Percentiles rank a stretch among this genome's conserved stretches.
Conservation (phyloP, 2,888 invertebrate genomes). For the Parnassius orleans region DNA sequence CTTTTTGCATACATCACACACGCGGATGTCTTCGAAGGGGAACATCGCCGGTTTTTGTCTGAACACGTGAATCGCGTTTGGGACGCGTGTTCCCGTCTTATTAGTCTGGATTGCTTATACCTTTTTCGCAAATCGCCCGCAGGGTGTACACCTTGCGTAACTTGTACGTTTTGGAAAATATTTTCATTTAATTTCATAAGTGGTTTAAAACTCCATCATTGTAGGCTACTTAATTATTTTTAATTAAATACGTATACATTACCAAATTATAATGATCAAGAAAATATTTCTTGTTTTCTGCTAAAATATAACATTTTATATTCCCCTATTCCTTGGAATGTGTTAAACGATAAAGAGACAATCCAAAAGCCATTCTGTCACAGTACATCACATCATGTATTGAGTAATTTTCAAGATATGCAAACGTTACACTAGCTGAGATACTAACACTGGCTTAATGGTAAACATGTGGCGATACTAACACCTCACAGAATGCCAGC, state of each 20-base stretch:
- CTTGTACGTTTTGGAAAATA: constrained; percentile 32
- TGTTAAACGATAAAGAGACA: too few species aligned
- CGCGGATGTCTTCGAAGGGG: constrained; percentile 65
- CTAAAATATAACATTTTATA: too few species aligned
- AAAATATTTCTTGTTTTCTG: too few species aligned
- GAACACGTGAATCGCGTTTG: constrained; percentile 79
- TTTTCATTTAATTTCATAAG: constrained; percentile 25
- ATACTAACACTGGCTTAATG: too few species aligned
- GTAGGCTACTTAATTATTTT: not conserved
- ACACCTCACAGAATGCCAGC: too few species aligned
- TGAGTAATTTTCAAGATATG: too few species aligned
- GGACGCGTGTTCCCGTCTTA: constrained; percentile 74
- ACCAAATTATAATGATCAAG: not conserved
- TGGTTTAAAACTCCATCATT: constrained; percentile 1
- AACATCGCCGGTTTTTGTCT: constrained; percentile 69
- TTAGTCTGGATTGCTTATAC: constrained; percentile 74
- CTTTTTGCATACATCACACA: constrained; percentile 80
- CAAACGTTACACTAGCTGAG: too few species aligned
- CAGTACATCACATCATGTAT: too few species aligned
- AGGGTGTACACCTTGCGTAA: constrained; percentile 40
- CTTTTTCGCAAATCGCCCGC: constrained; percentile 66
- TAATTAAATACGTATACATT: too few species aligned
- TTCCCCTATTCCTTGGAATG: too few species aligned
- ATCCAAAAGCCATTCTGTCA: too few species aligned
- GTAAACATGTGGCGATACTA: too few species aligned